Base-by-base conservation (phyloP, 2,113 vertebrate species). In the Gorsachius goisagi region DNA sequence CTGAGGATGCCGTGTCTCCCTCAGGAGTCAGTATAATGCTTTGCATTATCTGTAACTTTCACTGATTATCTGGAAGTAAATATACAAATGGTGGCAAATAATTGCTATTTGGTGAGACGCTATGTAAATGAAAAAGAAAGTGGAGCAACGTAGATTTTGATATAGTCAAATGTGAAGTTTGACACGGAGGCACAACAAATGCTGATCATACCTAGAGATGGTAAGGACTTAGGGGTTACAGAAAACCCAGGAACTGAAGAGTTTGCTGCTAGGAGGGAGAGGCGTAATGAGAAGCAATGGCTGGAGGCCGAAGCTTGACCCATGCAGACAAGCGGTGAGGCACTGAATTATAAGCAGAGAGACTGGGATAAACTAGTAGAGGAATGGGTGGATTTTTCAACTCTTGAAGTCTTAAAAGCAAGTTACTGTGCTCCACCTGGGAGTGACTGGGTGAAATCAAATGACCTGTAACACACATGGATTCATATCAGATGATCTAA, bases 361-460 rank as follows among this genome's bases (percentile, higher is more conserved):
- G 66, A 12, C n/a, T 45, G 72, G 50, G 68, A 8, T 58, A 55
- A 72, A 21, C 27, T 23, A 13, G 33, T 12, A 50, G 49, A 59
- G 66, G 52, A 63, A 26, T 1, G 60, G 60, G 60, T 67, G 60
- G 28, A 9, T 64, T 88, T 59, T 66, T 67, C 74, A 68, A 0
- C 44, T 64, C 71, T 50, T 35, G 6, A 26, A 11, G 1, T 64
- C 27, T 74, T 39, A 30, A 47, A 44, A 62, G 35, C 35, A 77
- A 81, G n/a, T 88, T 71, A 1, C 47, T 81, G 47, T 28, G 50
- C 73, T 87, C 86, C 52, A 67, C 76, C 47, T 90, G 88, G 82
- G 83, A 94, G 90, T 20, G 73, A 32, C 67, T 12, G 93, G 68
- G 72, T 71, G 76, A 92, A 90, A 35, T 22, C 24, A 58, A 95